phyloP scores from a whole-genome alignment of 2,888 invertebrate species.

The Drosophila stalkeri region DNA sequence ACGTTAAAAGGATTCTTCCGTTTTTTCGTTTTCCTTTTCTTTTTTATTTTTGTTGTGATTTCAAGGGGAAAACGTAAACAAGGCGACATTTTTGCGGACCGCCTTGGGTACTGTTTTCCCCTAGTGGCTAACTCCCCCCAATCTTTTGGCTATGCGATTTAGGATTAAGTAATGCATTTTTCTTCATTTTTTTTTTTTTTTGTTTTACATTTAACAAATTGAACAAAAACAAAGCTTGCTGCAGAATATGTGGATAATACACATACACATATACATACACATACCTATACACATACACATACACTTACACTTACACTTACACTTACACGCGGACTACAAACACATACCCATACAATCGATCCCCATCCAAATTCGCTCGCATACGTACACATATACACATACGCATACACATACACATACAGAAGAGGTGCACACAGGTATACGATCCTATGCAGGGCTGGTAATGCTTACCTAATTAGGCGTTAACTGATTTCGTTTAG shows the following conservation, averaged over 20 bases:
- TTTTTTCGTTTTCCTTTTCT: background rate
- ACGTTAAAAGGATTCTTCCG: background rate
- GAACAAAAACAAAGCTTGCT: conserved; percentile 45
- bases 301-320: too few species aligned
- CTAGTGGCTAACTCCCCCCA: conserved; percentile 2
- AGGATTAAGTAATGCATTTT: background rate
- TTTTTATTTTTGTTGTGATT: background rate
- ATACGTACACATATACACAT: background rate
- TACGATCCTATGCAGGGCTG: conserved; percentile 14
- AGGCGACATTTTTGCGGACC: conserved; percentile 13
- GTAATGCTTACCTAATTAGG: conserved; percentile 13
- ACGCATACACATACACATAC: background rate
- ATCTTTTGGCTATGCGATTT: background rate
- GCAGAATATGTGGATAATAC: conserved; percentile 39
- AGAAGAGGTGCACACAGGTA: background rate
- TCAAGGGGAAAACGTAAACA: conserved; percentile 32
- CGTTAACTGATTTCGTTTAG: background rate
- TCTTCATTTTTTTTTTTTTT: too few species aligned
- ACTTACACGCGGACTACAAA: background rate
- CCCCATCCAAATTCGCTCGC: too few species aligned
- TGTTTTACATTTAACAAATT: conserved; percentile 11
- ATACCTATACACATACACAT: background rate
- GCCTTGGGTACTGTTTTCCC: conserved; percentile 42
- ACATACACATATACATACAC: conserved; percentile 2
- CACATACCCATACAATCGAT: background rate